Conservation (phyloP, 64 coral and sea anemone genomes). For the Stichodactyla helianthus region DNA sequence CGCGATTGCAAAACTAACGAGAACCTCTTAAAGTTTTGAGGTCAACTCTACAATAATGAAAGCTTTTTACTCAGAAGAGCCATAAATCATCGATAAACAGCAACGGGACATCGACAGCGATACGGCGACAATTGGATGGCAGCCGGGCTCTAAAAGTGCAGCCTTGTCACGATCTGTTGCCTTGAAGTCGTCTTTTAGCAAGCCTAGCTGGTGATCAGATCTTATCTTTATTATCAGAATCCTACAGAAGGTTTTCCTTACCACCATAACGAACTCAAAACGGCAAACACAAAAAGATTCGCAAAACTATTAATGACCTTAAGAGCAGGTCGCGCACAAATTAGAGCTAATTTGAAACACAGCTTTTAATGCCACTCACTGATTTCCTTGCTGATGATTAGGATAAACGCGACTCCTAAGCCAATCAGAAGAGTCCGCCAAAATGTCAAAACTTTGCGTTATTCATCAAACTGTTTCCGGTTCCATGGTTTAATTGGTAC, state of each 20-base stretch:
- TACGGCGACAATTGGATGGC: background rate
- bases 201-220: background rate
- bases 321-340: background rate
- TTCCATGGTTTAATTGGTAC: background rate
- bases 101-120: background rate
- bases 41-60: background rate
- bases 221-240: constrained; percentile 1
- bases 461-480: background rate
- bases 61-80: background rate
- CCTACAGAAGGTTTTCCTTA: background rate
- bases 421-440: background rate
- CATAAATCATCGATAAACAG: background rate
- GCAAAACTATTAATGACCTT: background rate
- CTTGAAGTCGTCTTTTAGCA: background rate
- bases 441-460: background rate
- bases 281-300: background rate
- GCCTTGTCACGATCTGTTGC: background rate
- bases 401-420: background rate
- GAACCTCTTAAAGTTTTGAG: background rate
- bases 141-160: background rate
- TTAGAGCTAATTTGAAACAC: background rate
- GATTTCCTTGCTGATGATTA: background rate
- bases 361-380: too few species aligned
- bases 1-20: background rate
- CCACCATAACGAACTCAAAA: background rate